Evolutionary conservation across 2,888 invertebrate species (phyloP), one percentile per base, ranked within the genome.

Genomic region (Zootermopsis nevadensis): DNA sequence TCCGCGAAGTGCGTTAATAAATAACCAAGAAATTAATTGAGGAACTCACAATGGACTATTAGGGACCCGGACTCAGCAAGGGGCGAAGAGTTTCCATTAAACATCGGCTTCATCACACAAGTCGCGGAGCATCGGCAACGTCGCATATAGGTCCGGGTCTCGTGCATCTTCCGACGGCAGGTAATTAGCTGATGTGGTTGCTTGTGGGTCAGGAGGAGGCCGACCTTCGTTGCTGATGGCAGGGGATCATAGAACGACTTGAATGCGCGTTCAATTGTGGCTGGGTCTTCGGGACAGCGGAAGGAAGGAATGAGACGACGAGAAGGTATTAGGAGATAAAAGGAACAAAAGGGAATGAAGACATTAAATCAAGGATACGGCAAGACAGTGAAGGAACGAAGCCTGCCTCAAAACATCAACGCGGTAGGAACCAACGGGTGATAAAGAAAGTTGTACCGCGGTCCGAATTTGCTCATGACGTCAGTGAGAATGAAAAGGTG

Each of bases 101-200:
- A 60, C n/a, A 60, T 48, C 19, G 48, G 48, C 48, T 48, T 15
- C 19, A 48, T 8, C 48, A 48, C 48, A 48, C 48, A 19, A 15
- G 8, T 8, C n/a, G n/a, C 15, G 60, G 12, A 27, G n/a, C 60
- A 60, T 12, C 60, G 60, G 60, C 60, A 27, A 27, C 60, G 60
- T 60, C 15, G 27, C 60, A n/a, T 10, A 15, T 8, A 60, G 60
- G 60, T 1, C 27, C 12, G 48, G 48, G 27, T 66, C 27, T 24
- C 33, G 22, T 31, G 10, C 33, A 31, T 69, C 69, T 69, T 69
- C 33, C 69, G 69, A 69, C 69, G 33, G 69, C 69, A 69, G 33
- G 69, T 69, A 69, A 69, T 69, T 69, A 33, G 31, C 33, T 69
- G 69, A 19, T 30, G 69, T 69, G 60, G 60, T 60, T 48, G 1